A percentile compares a stretch with the other conserved stretches of the same genome.
These are phyloP conservation scores for Sphenodon punctatus DNA, from an alignment of 2,797 vertebrate genomes.

Conservation along the genomic window DNA sequence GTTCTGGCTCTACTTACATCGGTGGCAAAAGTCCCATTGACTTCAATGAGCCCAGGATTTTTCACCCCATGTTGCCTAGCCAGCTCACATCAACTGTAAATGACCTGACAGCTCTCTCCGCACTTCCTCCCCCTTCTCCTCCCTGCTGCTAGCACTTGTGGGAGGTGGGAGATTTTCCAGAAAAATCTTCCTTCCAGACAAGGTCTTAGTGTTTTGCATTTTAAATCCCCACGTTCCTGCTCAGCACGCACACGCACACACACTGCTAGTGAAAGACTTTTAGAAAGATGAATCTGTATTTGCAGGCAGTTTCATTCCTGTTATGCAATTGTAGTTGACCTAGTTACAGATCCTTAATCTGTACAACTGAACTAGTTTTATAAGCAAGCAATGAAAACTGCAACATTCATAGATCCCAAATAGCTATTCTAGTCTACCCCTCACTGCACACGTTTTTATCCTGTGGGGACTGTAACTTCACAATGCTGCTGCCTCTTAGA, in stretches of 20 bases:
- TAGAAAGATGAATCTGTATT: slow-evolving; percentile 34
- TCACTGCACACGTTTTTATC: background rate
- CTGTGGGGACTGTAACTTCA: background rate
- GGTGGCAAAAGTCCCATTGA: no score
- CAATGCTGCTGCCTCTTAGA: accelerated
- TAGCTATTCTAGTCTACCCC: background rate
- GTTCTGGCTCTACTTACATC: no score
- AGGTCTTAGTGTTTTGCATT: slow-evolving; percentile 5
- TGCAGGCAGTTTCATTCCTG: slow-evolving; percentile 9
- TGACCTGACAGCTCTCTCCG: no score
- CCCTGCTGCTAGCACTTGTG: background rate
- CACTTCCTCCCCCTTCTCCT: no score
- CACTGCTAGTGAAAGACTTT: slow-evolving; percentile 38
- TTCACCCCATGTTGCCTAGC: no score
- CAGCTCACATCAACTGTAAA: no score
- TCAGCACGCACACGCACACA: no score
- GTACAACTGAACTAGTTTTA: slow-evolving; percentile 8
- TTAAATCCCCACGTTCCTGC: background rate
- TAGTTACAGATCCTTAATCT: slow-evolving; percentile 44
- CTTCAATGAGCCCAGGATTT: no score
- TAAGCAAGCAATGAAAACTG: background rate
- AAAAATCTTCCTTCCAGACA: background rate
- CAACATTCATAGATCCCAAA: background rate
- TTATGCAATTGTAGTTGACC: slow-evolving; percentile 39
- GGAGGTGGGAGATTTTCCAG: background rate